Base-by-base conservation (phyloP, 2,888 invertebrate species). In the Clivina fossor region DNA sequence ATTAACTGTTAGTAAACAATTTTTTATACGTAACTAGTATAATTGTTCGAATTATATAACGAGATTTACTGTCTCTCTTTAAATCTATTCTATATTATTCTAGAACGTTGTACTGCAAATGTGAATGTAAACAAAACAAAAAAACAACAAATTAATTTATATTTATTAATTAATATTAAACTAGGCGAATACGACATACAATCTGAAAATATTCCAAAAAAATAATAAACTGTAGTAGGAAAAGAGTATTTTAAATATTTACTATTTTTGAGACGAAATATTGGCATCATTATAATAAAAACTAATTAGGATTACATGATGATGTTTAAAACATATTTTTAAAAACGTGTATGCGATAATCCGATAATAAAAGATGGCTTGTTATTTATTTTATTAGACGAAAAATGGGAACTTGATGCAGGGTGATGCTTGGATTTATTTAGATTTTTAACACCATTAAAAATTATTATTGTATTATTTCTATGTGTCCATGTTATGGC, bases 21-120 rank as follows among this genome's bases (percentile, higher is more conserved):
- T 53, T 53, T 53, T 53, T 33, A 53, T 53, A 53, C 53, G 53
- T 53, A 53, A 53, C 28, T 44, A 53, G 53, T 51, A 19, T 47
- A 49, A 30, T 40, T n/a, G 43, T 53, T 37, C 38, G 26, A 48
- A 15, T 22, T 26, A 44, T n/a, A 20, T 43, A 33, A 33, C 33
- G 26, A 32, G 26, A 22, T 26, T 33, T 9, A 24, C 24, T 53
- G 16, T 53, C 26, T 44, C n/a, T 53, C n/a, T 19, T 4, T 24
- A 24, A 24, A 19, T 47, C 20, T 44, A 44, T 47, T 33, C 9
- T 32, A 16, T 30, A 47, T 22, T 19, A 26, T 49, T 35, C n/a
- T 35, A 35, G 35, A 35, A 32, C 38, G 38, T 49, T 53, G 33
- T 51, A 43, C 20, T 35, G 35, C 22, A 53, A 44, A 43, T 53